Base-by-base conservation (phyloP, 2,888 invertebrate genomes). In the Vesta saturnalis region DNA sequence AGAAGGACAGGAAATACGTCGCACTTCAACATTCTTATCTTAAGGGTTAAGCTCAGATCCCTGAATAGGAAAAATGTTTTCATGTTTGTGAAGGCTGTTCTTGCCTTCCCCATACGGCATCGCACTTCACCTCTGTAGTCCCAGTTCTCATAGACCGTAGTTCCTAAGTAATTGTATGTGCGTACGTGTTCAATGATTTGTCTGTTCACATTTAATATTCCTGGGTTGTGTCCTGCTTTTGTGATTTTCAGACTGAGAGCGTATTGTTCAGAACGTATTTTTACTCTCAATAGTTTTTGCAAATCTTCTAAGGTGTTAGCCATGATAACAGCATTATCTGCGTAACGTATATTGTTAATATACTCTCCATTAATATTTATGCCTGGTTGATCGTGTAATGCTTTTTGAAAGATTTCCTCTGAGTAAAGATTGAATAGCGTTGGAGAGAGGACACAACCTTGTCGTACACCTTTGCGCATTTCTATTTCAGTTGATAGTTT, bases 401-500 rank as follows among this genome's bases (percentile, higher is more conserved):
- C 58, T 43, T 58, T 14, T 19, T 58, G 39, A 54, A 68, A 47
- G 21, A 66, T 39, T 35, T 15, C 49, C 30, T 68, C 64, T 52
- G 64, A 46, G 23, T 52, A 66, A 43, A 52, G 15, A 16, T 68
- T 68, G 30, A 68, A 68, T 55, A 68, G 43, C 15, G 58, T 23
- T 43, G 64, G 60, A 47, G 54, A 66, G 18, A 62, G 57, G 18
- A 62, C 23, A 22, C 68, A 68, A 5, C 55, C 57, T n/a, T 67
- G 64, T 19, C 64, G 58, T 39, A 64, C 64, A 22, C 64, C 60
- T 6, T 56, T 43, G 18, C 39, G 47, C n/a, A 14, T 59, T 46
- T 59, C 19, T 59, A 58, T 58, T 21, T 59, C 47, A 46, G 35
- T n/a, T 47, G 59, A 46, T 39, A 59, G 3, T 16, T 46, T 59